Base-by-base conservation (phyloP, 1,140 invertebrate genomes). In the Drosophila watanabei region DNA sequence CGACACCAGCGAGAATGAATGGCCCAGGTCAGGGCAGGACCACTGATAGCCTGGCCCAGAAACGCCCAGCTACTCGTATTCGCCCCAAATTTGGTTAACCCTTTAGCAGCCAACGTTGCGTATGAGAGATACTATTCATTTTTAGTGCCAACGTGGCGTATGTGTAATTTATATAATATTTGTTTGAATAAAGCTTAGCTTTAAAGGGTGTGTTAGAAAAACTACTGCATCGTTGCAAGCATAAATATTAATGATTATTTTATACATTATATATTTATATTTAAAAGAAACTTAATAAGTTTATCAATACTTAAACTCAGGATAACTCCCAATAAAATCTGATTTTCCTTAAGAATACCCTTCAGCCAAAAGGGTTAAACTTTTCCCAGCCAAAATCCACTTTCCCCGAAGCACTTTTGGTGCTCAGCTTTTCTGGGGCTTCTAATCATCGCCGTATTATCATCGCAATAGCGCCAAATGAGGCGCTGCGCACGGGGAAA, bases 1-100 rank as follows among this genome's bases (percentile, higher is more conserved):
- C 54, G 69, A 37, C 71, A 73, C 68, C 69, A 45, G 54, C 61
- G 73, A 89, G 69, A 88, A 90, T 90, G 75, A 90, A 88, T 89
- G 85, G 70, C 79, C 66, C 48, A 80, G 85, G 82, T 79, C 85
- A 68, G 65, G 60, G 43, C 45, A 73, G 35, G 43, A 39, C 69
- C 69, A 33, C 68, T 61, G 71, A 73, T 73, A 73, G 37, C 54
- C 57, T 73, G 70, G 68, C 70, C 68, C 45, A 71, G 35, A 72
- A 72, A 72, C 70, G 52, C 60, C 43, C 37, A 28, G 43, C 46
- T 16, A 18, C 10, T 33, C 11, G 48, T 24, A 56, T 5, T 32
- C 5, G 59, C 11, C 20, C 48, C 16, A 46, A 68, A 68, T 68
- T 71, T 37, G 48, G 65, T 49, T 71, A 68, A 59, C 35, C n/a